Percentiles rank a stretch among this genome's conserved stretches.
Evolutionary conservation across 2,113 vertebrate genomes (phyloP).

Genomic region (Conger conger): DNA sequence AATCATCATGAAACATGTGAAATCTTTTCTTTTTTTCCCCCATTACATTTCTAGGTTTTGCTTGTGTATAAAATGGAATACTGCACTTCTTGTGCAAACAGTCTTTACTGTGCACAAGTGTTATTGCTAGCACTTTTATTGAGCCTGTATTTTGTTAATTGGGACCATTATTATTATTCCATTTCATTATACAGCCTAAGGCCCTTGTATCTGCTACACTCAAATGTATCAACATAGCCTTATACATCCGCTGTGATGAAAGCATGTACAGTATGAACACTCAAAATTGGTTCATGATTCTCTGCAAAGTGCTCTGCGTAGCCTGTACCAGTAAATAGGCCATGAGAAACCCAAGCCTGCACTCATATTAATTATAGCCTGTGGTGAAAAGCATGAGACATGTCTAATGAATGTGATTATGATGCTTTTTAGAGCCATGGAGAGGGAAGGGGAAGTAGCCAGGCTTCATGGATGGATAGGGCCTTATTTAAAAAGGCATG

Average conservation of each 20-base stretch:
- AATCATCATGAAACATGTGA: background rate
- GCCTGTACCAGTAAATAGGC: conserved; percentile 11
- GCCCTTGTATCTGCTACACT: background rate
- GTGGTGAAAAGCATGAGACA: conserved; percentile 5
- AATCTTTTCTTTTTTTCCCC: background rate
- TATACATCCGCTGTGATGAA: background rate
- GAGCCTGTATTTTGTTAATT: background rate
- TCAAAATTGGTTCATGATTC: background rate
- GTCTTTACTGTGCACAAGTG: background rate
- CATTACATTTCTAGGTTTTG: background rate
- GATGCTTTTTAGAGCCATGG: conserved; percentile 4
- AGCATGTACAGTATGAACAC: background rate
- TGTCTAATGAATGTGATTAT: conserved; percentile 22
- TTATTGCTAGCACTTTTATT: background rate
- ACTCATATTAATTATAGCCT: background rate
- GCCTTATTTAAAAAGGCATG: background rate
- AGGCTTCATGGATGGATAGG: background rate
- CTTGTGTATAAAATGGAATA: background rate
- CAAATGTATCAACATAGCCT: background rate
- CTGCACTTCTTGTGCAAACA: background rate
- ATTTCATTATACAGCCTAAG: background rate
- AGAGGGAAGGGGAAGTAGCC: background rate
- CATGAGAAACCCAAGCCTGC: background rate
- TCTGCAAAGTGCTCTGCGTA: background rate
- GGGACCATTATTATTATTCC: background rate